Evolutionary conservation across 2,113 vertebrate genomes (phyloP).

Genomic region (Neotragus pygmaeus): DNA sequence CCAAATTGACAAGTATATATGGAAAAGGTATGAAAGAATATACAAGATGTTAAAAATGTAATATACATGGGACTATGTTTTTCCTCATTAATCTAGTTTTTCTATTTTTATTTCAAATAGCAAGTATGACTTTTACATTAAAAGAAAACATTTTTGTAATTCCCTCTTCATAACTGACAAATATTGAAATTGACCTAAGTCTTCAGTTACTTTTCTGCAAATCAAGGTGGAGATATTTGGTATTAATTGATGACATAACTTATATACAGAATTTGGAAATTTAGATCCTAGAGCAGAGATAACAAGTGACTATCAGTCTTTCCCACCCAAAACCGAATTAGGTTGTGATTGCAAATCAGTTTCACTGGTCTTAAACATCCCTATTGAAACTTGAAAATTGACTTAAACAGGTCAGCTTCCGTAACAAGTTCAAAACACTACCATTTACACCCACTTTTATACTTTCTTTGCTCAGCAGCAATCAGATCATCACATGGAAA

Average conservation of each 20-base stretch:
- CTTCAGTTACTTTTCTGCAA: not conserved
- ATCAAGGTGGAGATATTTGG: not conserved
- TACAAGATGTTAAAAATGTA: not conserved
- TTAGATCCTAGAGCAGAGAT: not conserved
- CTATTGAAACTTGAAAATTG: not conserved
- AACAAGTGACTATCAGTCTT: not conserved
- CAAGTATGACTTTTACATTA: not conserved
- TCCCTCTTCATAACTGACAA: not conserved
- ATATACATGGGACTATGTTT: not conserved
- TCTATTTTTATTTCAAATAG: constrained; percentile 2
- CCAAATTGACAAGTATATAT: not conserved
- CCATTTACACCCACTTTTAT: not conserved
- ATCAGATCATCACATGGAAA: not conserved
- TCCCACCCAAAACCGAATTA: not conserved
- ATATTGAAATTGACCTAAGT: not conserved
- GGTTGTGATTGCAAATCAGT: not conserved
- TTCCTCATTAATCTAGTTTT: not conserved
- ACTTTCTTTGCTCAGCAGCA: not conserved
- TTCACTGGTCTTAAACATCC: not conserved
- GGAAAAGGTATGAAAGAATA: not conserved
- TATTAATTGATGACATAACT: not conserved
- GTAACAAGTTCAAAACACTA: not conserved
- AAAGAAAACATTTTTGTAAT: not conserved
- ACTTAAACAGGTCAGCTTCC: not conserved
- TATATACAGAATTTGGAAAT: not conserved